phyloP scores from a whole-genome alignment of 1,140 invertebrate species.

The Apis dorsata region DNA sequence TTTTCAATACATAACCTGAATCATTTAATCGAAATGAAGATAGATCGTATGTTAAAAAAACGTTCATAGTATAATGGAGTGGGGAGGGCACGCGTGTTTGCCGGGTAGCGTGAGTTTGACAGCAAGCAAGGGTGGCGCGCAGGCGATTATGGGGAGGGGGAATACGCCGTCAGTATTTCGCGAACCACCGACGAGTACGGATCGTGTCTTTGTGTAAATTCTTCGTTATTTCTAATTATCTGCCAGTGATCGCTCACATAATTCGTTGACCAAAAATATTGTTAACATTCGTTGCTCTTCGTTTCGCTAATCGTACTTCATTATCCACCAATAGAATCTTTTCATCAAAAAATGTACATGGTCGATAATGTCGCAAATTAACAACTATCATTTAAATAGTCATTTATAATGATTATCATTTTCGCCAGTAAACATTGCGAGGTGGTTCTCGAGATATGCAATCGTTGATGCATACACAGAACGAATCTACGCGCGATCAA shows the following conservation, averaged over 20 bases:
- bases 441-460: constrained; percentile 11
- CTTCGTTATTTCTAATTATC: background rate
- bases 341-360: background rate
- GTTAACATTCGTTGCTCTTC: background rate
- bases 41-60: constrained; percentile 11
- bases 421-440: background rate
- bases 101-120: constrained; percentile 38
- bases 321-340: background rate
- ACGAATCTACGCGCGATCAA: background rate
- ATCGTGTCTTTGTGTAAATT: constrained; percentile 30
- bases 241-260: background rate
- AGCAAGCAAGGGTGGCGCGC: constrained; percentile 35
- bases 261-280: background rate
- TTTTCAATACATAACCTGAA: no score
- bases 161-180: constrained; percentile 50
- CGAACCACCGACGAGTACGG: constrained; percentile 54
- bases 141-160: constrained; percentile 21
- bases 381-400: background rate
- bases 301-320: background rate
- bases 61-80: background rate
- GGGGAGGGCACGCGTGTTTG: constrained; percentile 38
- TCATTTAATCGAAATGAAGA: background rate
- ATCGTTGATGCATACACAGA: background rate
- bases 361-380: background rate
- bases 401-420: background rate